Evolutionary conservation across 1,140 invertebrate genomes (phyloP).

Genomic region (Drosophila obscura): DNA sequence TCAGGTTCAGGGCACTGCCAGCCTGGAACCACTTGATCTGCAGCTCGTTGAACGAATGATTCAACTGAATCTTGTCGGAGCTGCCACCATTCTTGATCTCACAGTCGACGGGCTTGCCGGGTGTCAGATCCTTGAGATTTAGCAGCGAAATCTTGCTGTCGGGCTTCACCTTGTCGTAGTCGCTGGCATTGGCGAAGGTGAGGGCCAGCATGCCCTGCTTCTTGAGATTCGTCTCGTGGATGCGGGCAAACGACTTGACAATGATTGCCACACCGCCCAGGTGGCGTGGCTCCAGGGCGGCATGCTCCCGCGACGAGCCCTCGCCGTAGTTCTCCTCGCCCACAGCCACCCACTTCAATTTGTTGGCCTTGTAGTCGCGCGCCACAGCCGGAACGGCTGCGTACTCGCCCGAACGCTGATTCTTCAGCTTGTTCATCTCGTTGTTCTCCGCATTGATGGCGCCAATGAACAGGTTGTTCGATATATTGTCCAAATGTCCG

Average conservation of each 20-base stretch:
- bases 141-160: constrained; percentile 96
- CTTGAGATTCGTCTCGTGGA: constrained; percentile 99
- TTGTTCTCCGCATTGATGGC: constrained; percentile 98
- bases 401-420: constrained; percentile 94
- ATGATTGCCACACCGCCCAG: constrained; percentile 98
- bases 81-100: constrained; percentile 96
- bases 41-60: constrained; percentile 97
- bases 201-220: constrained; percentile 99
- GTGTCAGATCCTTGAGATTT: constrained; percentile 92
- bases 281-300: constrained; percentile 97
- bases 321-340: constrained; percentile 99
- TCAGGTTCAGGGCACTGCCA: constrained; percentile 98
- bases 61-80: constrained; percentile 93
- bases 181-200: constrained; percentile 96
- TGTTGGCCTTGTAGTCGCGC: constrained; percentile 95
- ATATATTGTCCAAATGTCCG: constrained; percentile 99
- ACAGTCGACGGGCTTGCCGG: constrained; percentile 96
- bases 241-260: constrained; percentile 99
- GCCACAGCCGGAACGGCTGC: constrained; percentile 96
- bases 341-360: constrained; percentile 96
- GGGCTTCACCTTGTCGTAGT: constrained; percentile 98
- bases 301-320: constrained; percentile 96
- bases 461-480: constrained; percentile 99
- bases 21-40: constrained; percentile 99
- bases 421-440: constrained; percentile 98